These are phyloP conservation scores for Drosophila anomalata DNA, from an alignment of 2,888 invertebrate species.

Conservation along the genomic window DNA sequence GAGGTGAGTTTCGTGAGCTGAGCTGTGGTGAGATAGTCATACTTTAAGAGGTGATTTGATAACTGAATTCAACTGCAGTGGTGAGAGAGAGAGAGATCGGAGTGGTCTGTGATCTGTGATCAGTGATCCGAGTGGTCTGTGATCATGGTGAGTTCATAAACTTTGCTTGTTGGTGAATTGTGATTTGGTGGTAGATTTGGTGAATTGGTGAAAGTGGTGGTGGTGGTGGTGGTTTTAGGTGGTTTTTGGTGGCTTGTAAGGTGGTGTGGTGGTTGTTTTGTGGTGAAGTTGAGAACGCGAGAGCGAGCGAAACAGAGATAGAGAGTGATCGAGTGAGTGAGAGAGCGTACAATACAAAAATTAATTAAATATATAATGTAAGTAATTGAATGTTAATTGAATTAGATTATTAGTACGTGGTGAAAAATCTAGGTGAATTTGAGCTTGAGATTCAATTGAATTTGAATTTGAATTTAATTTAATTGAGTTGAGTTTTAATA, in stretches of 20 bases:
- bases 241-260: conserved; percentile 1
- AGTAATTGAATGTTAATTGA: conserved; percentile 52
- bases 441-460: conserved; percentile 5
- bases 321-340: conserved; percentile 55
- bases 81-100: conserved; percentile 11
- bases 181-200: conserved; percentile 15
- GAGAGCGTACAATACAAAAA: conserved; percentile 53
- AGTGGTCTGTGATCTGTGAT: conserved; percentile 36
- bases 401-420: conserved; percentile 55
- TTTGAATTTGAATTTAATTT: conserved; percentile 40
- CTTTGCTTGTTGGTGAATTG: conserved; percentile 43
- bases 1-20: conserved; percentile 50
- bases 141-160: conserved; percentile 43
- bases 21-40: conserved; percentile 57
- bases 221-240: conserved; percentile 5
- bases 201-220: conserved; percentile 28
- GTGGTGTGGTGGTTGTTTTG: conserved; percentile 39
- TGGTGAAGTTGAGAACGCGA: conserved; percentile 58
- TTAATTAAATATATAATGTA: conserved; percentile 53
- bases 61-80: conserved; percentile 38
- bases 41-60: conserved; percentile 61
- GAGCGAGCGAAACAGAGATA: conserved; percentile 32
- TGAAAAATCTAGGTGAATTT: conserved; percentile 68
- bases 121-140: conserved; percentile 21
- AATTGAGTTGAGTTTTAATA: conserved; percentile 31